Evolutionary conservation across 1,140 invertebrate genomes (phyloP), one percentile per base, ranked within the genome.

Genomic region (Lineus longissimus): DNA sequence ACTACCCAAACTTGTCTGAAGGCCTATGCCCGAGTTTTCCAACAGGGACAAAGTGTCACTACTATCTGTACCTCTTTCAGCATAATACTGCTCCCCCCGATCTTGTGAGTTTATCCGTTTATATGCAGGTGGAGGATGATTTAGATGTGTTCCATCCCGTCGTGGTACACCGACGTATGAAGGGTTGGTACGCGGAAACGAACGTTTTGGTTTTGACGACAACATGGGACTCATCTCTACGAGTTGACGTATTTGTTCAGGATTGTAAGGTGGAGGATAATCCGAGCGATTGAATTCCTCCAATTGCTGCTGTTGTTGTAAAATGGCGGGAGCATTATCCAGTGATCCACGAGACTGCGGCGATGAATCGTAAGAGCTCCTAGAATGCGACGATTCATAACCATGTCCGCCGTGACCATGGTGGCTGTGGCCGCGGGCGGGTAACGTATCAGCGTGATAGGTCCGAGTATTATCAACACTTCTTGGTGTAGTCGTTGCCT

Each of bases 101-200:
- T 70, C 65, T 30, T 72, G 72, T 15, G 68, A 63, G 67, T 71
- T 75, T 6, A 77, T 72, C 47, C 71, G 71, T 55, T 74, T 76
- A 60, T 79, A 79, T 11, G 74, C 63, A 15, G 67, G 72, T 61
- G 67, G 71, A n/a, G n/a, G n/a, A n/a, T n/a, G n/a, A n/a, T n/a
- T n/a, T n/a, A 7, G 33, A 15, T 36, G 33, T 36, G 33, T 36
- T 15, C 74, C 76, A 64, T 77, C 73, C 22, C 75, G 60, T 62
- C 72, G 70, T 36, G 72, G 71, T 23, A 76, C 70, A 25, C 76
- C 76, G 17, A 79, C 73, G 61, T 78, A 81, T 22, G 78, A 73
- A 58, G 79, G 79, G 65, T 81, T 81, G 25, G 79, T 81, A 59
- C 79, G 65, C 15, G 79, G 79, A 66, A 81, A 81, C 30, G 75